Evolutionary conservation across 1,140 invertebrate species (phyloP).

Genomic region (Pteromalus puparum): DNA sequence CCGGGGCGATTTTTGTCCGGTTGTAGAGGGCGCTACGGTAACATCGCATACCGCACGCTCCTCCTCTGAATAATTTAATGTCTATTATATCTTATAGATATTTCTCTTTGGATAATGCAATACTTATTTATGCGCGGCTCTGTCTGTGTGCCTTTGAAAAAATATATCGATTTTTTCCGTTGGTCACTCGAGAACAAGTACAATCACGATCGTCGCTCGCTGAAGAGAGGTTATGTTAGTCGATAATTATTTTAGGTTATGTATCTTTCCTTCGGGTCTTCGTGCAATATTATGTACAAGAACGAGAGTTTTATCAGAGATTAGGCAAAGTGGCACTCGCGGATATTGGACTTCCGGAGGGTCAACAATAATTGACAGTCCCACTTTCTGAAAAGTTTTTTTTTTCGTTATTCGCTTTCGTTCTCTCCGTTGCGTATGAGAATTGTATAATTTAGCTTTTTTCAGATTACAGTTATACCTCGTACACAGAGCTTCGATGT

Average conservation of each 20-base stretch:
- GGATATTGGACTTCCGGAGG: too few species aligned
- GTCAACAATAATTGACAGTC: too few species aligned
- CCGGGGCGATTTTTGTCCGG: constrained; percentile 47
- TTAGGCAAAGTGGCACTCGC: neutral
- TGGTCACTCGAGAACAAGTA: constrained; percentile 29
- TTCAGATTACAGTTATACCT: neutral
- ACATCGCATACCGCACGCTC: constrained; percentile 54
- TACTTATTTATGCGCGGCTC: neutral
- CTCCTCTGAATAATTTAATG: neutral
- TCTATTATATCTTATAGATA: constrained; percentile 2
- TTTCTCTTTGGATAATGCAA: neutral
- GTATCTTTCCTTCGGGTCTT: neutral
- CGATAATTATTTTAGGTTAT: neutral
- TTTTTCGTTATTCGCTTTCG: neutral
- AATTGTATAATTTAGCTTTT: neutral
- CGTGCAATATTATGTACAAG: constrained; percentile 24
- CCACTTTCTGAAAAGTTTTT: neutral
- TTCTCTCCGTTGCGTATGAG: neutral
- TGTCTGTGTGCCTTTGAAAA: constrained; percentile 34
- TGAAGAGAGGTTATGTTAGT: constrained; percentile 4
- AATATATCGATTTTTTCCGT: constrained; percentile 43
- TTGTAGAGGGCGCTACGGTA: constrained; percentile 47
- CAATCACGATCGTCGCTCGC: constrained; percentile 30
- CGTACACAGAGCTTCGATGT: neutral
- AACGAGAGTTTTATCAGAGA: neutral